Evolutionary conservation across 1,140 invertebrate species (phyloP), one percentile per base, ranked within the genome.

Genomic region (Armadillidium nasatum): DNA sequence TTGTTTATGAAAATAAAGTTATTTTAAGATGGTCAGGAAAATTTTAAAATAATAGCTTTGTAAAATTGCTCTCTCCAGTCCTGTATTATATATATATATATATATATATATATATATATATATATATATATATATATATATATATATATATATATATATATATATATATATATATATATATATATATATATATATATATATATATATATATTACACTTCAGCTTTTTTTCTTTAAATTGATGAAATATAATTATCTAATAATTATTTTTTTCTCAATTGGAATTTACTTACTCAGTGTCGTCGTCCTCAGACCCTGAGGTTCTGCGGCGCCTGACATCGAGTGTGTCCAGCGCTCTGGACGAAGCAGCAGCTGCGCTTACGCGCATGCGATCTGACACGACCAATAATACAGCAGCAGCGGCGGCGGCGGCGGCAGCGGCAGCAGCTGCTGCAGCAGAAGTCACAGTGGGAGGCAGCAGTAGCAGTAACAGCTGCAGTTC

Each of bases 321-420:
- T 22, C 79, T 87, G 69, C 82, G 85, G 43, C 85, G 84, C 60
- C 79, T 87, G 45, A 86, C 86, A 43, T 75, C 74, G 66, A 78
- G 77, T 67, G 94, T 96, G 74, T 95, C 93, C 82, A 94, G 93
- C 87, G 94, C 95, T 71, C 88, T 98, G 79, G 95, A 97, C 88
- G 95, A 97, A 87, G 95, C 95, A 70, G 95, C 95, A 72, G 94
- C 95, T 80, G 94, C 95, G 74, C 88, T 97, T 69, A 97, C 94
- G 73, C 91, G 94, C 83, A 97, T 97, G 95, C 90, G 94, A 82
- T 92, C 90, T 83, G 94, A 95, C 84, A 91, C 88, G 82, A 79
- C 84, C 83, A 71, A 83, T 83, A 81, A 82, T 67, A 50, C 74
- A 72, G 71, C 79, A 74, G 76, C 73, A 45, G 71, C 75, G 66